Evolutionary conservation across 1,140 invertebrate genomes (phyloP).

Genomic region (Nylanderia fulva): DNA sequence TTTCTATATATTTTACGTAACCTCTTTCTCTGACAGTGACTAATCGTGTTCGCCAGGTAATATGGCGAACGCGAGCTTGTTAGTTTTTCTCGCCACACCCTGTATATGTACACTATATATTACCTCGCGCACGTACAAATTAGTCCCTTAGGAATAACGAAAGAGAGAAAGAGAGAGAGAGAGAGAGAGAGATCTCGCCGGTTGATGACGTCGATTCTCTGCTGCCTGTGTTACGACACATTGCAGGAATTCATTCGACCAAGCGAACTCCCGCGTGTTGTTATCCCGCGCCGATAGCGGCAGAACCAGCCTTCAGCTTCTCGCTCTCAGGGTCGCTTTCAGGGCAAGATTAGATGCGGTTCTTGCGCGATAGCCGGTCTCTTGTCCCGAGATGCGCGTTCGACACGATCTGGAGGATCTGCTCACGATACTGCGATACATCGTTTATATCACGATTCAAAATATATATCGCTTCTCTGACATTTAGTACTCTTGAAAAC

Average conservation of each 20-base stretch:
- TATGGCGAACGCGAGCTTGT: conserved; percentile 33
- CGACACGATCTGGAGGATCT: conserved; percentile 27
- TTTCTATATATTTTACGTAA: conserved; percentile 36
- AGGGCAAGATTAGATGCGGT: conserved; percentile 52
- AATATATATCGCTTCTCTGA: neutral
- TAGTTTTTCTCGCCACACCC: conserved; percentile 51
- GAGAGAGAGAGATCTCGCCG: neutral
- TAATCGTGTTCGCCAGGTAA: conserved; percentile 13
- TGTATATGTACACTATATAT: conserved; percentile 33
- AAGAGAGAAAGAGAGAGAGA: neutral
- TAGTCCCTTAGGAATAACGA: conserved; percentile 44
- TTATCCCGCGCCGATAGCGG: conserved; percentile 39
- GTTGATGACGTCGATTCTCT: conserved; percentile 43
- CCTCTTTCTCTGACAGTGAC: conserved; percentile 18
- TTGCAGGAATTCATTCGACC: conserved; percentile 46
- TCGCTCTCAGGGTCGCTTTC: conserved; percentile 43
- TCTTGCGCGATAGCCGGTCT: conserved; percentile 44
- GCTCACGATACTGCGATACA: conserved; percentile 6
- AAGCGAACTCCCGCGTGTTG: conserved; percentile 52
- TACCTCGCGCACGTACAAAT: conserved; percentile 52
- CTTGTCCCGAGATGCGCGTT: conserved; percentile 29
- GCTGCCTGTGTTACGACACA: conserved; percentile 53
- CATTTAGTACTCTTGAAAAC: neutral
- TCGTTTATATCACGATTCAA: too few relatives aligned
- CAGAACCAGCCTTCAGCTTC: conserved; percentile 26